A percentile compares a stretch with the other conserved stretches of the same genome.
Conservation (phyloP, 2,797 vertebrate species). For the Mormyrus proboscirostris region DNA sequence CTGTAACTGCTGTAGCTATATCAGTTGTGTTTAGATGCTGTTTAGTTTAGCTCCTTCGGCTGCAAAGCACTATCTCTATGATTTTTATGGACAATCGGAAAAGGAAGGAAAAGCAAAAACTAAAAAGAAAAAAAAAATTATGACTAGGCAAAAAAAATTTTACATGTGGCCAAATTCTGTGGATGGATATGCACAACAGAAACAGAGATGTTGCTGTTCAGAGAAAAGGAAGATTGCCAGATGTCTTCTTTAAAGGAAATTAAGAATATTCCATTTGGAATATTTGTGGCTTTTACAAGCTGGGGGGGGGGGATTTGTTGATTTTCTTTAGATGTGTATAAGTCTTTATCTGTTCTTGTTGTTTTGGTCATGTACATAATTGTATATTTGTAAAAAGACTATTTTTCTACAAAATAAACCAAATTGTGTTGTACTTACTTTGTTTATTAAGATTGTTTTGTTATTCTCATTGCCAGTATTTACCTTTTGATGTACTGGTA, state of each 20-base stretch:
- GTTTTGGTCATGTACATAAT: neutral
- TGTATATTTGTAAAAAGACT: conserved; percentile 4
- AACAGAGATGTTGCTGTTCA: neutral
- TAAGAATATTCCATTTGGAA: neutral
- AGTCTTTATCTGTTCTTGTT: neutral
- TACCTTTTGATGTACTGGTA: neutral
- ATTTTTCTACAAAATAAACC: neutral
- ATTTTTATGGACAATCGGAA: neutral
- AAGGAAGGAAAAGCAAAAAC: neutral
- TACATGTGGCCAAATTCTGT: neutral
- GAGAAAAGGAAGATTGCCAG: neutral
- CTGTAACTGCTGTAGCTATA: neutral
- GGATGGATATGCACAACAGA: neutral
- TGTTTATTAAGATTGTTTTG: neutral
- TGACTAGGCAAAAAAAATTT: neutral
- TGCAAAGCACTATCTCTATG: neutral
- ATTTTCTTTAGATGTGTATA: neutral
- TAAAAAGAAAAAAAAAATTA: neutral
- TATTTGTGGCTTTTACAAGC: neutral
- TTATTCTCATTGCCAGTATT: neutral
- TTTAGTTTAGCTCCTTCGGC: neutral
- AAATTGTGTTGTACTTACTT: neutral
- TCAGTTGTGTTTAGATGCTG: neutral
- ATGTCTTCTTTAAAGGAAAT: neutral
- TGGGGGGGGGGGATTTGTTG: neutral